Base-by-base conservation (phyloP, 2,888 invertebrate genomes). In the Thecocarcelia acutangulata region DNA sequence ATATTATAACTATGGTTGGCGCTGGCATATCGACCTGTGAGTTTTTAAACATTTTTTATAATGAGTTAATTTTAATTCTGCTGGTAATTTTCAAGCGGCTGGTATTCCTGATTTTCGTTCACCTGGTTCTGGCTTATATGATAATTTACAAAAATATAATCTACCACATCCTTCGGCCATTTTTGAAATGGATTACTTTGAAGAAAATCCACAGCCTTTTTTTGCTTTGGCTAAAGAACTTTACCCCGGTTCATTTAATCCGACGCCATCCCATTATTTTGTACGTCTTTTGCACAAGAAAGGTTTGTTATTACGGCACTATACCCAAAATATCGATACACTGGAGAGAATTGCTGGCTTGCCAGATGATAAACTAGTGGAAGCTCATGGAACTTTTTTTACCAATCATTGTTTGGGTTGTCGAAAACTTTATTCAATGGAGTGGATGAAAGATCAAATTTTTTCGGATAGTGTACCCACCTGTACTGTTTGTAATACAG, bases 41-140 rank as follows among this genome's bases (percentile, higher is more conserved):
- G n/a, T n/a, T n/a, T n/a, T n/a, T n/a, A n/a, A n/a, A n/a, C n/a
- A n/a, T n/a, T n/a, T n/a, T n/a, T n/a, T n/a, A n/a, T n/a, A n/a
- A n/a, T n/a, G n/a, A n/a, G n/a, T n/a, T 6, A 50, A 12, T 15
- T n/a, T 13, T 12, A 24, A 40, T 13, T 3, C 44, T 46, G 52
- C 33, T 52, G 54, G 50, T 21, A 13, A 8, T 17, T 15, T 19
- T 81, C 19, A 28, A 90, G 90, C 90, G 74, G 90, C 90, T 72
- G 98, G 98, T 42, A 98, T 98, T 85, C 98, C 98, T 19, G 98
- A 98, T 90, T 98, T 98, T 90, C 94, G 98, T 21, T 97, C 97
- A 19, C 97, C 98, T 0, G 96, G 95, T 33, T 96, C 96, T 70
- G 98, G 98, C 0, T 92, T 99, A 0, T 99, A 98, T 89, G 94